A percentile compares a stretch with the other conserved stretches of the same genome.
Conservation (phyloP, 2,113 vertebrate genomes). For the Apeltes quadracus region DNA sequence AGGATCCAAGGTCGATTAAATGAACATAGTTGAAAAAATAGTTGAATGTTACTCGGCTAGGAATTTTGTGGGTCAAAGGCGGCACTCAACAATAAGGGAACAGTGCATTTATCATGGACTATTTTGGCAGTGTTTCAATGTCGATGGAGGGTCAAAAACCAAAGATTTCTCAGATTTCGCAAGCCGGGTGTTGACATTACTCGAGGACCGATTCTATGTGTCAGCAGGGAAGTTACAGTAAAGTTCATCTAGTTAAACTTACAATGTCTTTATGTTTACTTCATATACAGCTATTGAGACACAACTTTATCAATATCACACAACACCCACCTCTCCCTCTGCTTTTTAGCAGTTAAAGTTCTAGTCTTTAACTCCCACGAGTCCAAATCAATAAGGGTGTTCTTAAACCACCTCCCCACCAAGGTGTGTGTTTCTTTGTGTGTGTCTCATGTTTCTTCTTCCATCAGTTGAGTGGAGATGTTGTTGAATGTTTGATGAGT, state of each 20-base stretch:
- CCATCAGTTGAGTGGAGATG: slow-evolving; percentile 66
- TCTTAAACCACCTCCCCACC: slow-evolving; percentile 22
- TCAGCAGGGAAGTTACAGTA: slow-evolving; percentile 23
- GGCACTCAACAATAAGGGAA: neutral
- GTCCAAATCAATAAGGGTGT: slow-evolving; percentile 10
- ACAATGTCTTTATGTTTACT: slow-evolving; percentile 31
- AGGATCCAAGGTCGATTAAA: neutral
- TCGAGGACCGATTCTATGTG: slow-evolving; percentile 6
- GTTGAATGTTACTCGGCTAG: neutral
- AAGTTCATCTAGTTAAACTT: slow-evolving; percentile 31
- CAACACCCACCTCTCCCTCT: neutral
- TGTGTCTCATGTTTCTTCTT: slow-evolving; percentile 67
- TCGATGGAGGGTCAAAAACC: neutral
- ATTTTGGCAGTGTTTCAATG: neutral
- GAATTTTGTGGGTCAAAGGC: neutral
- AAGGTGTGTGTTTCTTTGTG: slow-evolving; percentile 52
- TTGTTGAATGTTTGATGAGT: slow-evolving; percentile 72
- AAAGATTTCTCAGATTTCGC: slow-evolving; percentile 8
- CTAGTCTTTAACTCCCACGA: slow-evolving; percentile 5
- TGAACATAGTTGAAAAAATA: neutral
- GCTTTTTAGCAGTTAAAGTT: neutral
- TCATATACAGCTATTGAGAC: slow-evolving; percentile 3
- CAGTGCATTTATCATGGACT: neutral
- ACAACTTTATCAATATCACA: slow-evolving; percentile 3
- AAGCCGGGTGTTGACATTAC: slow-evolving; percentile 6